Conservation (phyloP, 2,113 vertebrate species). For the Spilogale gracilis region DNA sequence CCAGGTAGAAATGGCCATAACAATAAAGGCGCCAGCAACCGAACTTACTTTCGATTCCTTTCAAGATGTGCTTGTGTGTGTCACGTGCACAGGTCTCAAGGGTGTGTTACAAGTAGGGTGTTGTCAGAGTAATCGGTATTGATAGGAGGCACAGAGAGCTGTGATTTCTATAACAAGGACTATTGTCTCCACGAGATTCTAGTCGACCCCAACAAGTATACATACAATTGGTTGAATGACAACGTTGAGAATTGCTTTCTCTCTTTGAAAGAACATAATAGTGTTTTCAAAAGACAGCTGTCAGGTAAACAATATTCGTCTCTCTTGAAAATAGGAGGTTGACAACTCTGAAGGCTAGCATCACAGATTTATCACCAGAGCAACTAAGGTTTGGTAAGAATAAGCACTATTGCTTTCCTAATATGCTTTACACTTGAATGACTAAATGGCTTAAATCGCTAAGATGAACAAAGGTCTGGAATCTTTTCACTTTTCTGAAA, state of each 20-base stretch:
- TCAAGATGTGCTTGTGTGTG: neutral
- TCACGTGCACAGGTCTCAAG: neutral
- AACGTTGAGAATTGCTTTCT: slow-evolving; percentile 65
- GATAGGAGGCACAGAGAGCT: neutral
- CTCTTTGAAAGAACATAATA: neutral
- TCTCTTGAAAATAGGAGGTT: slow-evolving; percentile 53
- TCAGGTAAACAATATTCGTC: slow-evolving; percentile 45
- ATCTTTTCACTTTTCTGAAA: neutral
- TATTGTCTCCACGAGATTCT: slow-evolving; percentile 39
- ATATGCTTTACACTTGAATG: neutral
- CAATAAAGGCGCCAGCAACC: neutral
- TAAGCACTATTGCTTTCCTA: neutral
- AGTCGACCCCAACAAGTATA: slow-evolving; percentile 6
- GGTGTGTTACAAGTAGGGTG: neutral
- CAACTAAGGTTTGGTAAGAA: neutral
- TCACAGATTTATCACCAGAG: neutral
- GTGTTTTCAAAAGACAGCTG: slow-evolving; percentile 63
- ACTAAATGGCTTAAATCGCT: neutral
- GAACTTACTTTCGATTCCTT: slow-evolving; percentile 20
- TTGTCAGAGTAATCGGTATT: slow-evolving; percentile 59
- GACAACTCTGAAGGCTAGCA: neutral
- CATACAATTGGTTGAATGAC: slow-evolving; percentile 43
- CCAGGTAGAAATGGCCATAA: neutral
- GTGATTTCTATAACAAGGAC: neutral
- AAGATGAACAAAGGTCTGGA: neutral